Evolutionary conservation across 2,888 invertebrate species (phyloP).

Genomic region (Microctonus brassicae): DNA sequence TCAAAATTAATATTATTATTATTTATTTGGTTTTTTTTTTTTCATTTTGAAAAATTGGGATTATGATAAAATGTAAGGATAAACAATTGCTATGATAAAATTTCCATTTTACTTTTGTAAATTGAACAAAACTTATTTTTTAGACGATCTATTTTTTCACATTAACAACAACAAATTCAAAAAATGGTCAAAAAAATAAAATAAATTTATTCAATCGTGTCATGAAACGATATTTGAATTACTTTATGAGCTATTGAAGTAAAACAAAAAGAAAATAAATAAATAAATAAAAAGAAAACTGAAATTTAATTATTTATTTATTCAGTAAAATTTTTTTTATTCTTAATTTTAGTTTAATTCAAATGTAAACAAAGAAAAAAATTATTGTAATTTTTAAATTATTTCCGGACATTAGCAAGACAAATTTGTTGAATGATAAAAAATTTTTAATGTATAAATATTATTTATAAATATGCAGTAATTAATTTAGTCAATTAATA

Average conservation of each 20-base stretch:
- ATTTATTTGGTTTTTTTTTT: not conserved
- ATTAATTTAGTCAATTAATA: conserved; percentile 20
- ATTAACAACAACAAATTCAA: not conserved
- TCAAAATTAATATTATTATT: not conserved
- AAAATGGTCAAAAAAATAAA: not conserved
- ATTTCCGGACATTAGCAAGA: conserved; percentile 12
- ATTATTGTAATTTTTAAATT: not conserved
- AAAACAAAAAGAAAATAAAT: not conserved
- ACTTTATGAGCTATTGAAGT: not conserved
- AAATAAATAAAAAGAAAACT: not conserved
- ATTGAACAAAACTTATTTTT: no score
- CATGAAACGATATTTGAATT: not conserved
- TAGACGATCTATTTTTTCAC: conserved; percentile 35
- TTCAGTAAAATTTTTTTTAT: not conserved
- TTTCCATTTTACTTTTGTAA: no score
- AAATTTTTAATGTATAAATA: not conserved
- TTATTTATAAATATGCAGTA: not conserved
- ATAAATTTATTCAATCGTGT: conserved; percentile 14
- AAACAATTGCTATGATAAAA: no score
- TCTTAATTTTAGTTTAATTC: not conserved
- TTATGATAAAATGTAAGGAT: no score
- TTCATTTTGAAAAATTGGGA: not conserved
- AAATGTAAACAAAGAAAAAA: not conserved
- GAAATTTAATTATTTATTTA: not conserved
- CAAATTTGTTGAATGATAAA: not conserved